phyloP scores from a whole-genome alignment of 2,888 invertebrate species.

The Pristionchus entomophagus region DNA sequence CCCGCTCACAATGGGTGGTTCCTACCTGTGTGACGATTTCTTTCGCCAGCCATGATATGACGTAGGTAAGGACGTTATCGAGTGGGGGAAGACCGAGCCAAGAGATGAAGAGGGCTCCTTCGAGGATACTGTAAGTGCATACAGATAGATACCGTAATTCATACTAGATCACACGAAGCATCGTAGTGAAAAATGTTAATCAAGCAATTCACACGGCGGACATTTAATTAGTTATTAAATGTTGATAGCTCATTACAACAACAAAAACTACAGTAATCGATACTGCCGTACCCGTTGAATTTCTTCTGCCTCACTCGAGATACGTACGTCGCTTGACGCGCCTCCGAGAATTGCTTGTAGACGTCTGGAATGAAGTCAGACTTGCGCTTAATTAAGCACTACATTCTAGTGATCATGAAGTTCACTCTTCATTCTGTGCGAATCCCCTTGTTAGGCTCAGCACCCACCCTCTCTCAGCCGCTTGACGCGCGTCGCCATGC shows the following conservation, averaged over 20 bases:
- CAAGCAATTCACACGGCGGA: no score
- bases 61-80: not conserved
- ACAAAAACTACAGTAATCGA: not conserved
- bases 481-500: slow-evolving; percentile 30
- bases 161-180: no score
- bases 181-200: no score
- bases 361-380: not conserved
- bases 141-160: no score
- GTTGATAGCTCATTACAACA: not conserved
- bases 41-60: slow-evolving; percentile 32
- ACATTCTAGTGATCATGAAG: not conserved
- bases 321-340: slow-evolving; percentile 22
- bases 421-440: not conserved
- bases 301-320: not conserved
- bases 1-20: no score
- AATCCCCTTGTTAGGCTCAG: not conserved
- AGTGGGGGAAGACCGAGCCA: slow-evolving; percentile 25
- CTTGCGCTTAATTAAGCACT: no score
- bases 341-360: slow-evolving; percentile 36
- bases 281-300: not conserved
- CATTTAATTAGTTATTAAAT: not conserved
- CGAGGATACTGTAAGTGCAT: not conserved
- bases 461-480: not conserved
- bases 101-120: not conserved
- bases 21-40: slow-evolving; percentile 42